Evolutionary conservation across 1,140 invertebrate species (phyloP).

Genomic region (Aplysia californica): DNA sequence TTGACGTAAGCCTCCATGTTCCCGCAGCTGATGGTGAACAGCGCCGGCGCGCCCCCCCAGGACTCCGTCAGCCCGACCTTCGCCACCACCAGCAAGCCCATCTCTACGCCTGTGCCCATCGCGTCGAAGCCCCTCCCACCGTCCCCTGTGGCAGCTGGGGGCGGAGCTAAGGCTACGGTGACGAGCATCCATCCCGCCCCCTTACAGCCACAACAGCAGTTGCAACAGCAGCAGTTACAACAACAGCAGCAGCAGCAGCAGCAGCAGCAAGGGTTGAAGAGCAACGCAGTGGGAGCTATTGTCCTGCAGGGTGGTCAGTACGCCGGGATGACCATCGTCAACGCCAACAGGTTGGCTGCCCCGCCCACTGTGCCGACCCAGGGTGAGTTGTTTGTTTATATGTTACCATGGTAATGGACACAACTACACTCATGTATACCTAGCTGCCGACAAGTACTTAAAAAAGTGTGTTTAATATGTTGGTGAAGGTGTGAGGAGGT

Average conservation of each 20-base stretch:
- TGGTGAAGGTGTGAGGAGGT: no score
- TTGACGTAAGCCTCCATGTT: constrained; percentile 40
- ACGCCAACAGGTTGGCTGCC: constrained; percentile 27
- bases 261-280: constrained; percentile 33
- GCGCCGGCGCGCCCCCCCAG: not conserved
- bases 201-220: constrained; percentile 37
- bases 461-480: no score
- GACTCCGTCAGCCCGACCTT: constrained; percentile 43
- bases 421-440: no score
- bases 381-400: not conserved
- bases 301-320: constrained; percentile 32
- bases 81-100: constrained; percentile 56
- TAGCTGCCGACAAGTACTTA: no score
- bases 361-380: not conserved
- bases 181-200: constrained; percentile 24
- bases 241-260: constrained; percentile 12
- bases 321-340: constrained; percentile 39
- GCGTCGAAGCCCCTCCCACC: constrained; percentile 71
- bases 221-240: constrained; percentile 24
- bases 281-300: constrained; percentile 28
- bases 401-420: no score
- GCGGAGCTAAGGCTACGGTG: constrained; percentile 20
- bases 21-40: constrained; percentile 11
- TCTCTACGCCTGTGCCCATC: constrained; percentile 58
- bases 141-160: constrained; percentile 29